Conservation (phyloP, 2,113 vertebrate genomes). For the Perca schrenkii region DNA sequence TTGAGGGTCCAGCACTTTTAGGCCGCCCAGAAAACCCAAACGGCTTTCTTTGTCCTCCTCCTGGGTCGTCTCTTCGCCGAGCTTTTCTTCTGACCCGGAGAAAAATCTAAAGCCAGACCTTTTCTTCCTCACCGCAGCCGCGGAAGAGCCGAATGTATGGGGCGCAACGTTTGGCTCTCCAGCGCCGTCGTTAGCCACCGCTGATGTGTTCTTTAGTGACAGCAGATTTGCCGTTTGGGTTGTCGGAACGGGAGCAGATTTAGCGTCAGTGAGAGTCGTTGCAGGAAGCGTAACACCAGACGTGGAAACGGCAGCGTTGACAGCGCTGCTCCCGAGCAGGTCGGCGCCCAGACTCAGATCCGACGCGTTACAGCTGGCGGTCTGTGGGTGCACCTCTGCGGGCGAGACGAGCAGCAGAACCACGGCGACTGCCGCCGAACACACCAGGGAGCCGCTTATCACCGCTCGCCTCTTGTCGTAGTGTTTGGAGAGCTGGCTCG, state of each 20-base stretch:
- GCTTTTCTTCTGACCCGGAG: neutral
- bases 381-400: neutral
- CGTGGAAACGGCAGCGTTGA: neutral
- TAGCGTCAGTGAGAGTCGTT: rapidly evolving
- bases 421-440: constrained; percentile 81
- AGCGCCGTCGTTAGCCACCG: too few relatives aligned
- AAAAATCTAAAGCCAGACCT: constrained; percentile 25
- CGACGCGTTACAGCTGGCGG: constrained; percentile 76
- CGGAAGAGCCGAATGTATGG: neutral
- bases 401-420: constrained; percentile 85
- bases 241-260: neutral
- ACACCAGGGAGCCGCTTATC: constrained; percentile 79
- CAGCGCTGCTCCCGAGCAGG: neutral
- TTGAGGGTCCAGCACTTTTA: constrained; percentile 77
- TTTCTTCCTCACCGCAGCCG: constrained; percentile 21
- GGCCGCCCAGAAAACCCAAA: constrained; percentile 70
- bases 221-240: neutral
- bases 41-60: neutral
- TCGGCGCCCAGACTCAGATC: neutral
- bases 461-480: constrained; percentile 83
- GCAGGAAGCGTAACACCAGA: neutral
- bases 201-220: neutral
- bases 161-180: neutral
- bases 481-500: constrained; percentile 81
- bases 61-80: neutral